Conservation (phyloP, 1,140 invertebrate genomes). For the Druon quercuslanigerum region DNA sequence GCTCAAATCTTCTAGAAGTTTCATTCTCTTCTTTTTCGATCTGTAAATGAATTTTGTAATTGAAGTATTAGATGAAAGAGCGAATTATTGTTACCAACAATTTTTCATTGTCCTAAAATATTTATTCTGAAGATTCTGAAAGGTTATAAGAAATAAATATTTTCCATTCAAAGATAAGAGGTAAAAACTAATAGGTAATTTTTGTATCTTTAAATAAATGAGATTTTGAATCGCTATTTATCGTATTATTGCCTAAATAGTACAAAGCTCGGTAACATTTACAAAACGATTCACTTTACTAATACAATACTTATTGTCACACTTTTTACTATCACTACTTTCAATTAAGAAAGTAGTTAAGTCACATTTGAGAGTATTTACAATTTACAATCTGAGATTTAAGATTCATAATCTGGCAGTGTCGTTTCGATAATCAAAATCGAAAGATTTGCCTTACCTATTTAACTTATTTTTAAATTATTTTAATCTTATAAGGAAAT, state of each 20-base stretch:
- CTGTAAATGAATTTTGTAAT: conserved; percentile 18
- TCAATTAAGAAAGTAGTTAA: conserved; percentile 12
- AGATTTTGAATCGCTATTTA: neutral
- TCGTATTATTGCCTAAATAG: neutral
- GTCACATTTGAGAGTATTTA: neutral
- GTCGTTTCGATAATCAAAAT: conserved; percentile 1
- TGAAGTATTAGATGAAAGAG: neutral
- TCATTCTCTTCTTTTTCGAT: neutral
- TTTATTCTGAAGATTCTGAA: neutral
- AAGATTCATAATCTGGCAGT: neutral
- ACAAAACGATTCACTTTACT: neutral
- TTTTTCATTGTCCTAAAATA: neutral
- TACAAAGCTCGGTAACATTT: neutral
- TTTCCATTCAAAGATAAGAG: no score
- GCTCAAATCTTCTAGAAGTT: neutral
- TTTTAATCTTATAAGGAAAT: no score
- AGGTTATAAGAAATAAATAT: no score
- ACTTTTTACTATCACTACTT: neutral
- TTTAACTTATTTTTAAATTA: no score
- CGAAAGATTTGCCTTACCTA: neutral
- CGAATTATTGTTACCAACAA: neutral
- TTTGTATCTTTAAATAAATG: neutral
- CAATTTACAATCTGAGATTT: neutral
- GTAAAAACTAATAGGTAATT: no score
- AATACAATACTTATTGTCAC: neutral